phyloP scores from a whole-genome alignment of 2,113 vertebrate species.

The Salminus brasiliensis region DNA sequence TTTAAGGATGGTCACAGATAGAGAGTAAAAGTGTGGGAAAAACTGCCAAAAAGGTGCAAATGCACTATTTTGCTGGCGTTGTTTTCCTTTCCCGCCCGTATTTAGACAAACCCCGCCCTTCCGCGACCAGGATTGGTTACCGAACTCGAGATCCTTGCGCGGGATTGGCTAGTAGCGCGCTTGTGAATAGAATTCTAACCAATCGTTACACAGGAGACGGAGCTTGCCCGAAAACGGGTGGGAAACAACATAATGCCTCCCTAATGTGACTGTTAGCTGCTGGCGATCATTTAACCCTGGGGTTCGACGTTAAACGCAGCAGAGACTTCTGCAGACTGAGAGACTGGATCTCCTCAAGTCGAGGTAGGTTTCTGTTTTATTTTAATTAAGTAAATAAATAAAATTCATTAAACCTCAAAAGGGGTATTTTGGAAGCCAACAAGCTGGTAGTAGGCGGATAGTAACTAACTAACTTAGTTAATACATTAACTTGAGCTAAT shows the following conservation, averaged over 20 bases:
- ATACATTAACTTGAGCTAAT: no score
- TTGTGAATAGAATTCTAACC: not conserved
- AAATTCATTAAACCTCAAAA: not conserved
- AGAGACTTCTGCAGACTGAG: constrained; percentile 44
- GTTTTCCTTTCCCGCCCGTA: not conserved
- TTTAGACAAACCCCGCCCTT: not conserved
- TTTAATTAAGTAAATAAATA: not conserved
- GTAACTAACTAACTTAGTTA: no score
- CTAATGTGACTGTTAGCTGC: not conserved
- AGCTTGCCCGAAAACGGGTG: not conserved
- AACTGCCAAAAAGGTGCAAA: not conserved
- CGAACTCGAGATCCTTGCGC: not conserved
- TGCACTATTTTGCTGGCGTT: not conserved
- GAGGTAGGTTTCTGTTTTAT: constrained; percentile 30
- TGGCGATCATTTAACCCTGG: not conserved
- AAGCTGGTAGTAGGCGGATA: no score
- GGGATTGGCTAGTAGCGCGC: not conserved
- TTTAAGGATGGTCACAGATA: no score
- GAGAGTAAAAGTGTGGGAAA: no score
- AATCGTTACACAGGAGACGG: not conserved
- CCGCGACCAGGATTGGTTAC: not conserved
- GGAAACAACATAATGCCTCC: not conserved
- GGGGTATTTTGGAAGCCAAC: not conserved
- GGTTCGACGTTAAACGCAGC: not conserved
- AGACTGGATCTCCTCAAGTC: constrained; percentile 55